Conservation (phyloP, 2,888 invertebrate genomes). For the Tetragonisca angustula region DNA sequence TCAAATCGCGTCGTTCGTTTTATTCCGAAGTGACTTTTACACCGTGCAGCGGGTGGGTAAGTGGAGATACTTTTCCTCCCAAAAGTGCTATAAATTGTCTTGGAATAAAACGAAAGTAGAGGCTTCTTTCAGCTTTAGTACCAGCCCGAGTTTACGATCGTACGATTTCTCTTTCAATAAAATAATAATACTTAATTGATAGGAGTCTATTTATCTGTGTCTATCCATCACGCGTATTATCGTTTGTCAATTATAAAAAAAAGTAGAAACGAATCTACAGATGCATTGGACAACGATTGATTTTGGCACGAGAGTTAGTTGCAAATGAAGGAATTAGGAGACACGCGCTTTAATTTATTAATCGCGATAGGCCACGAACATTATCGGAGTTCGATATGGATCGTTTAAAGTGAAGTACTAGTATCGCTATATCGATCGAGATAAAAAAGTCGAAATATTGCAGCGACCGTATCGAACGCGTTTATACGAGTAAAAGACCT, state of each 20-base stretch:
- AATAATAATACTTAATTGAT: no score
- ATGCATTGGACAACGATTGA: not conserved
- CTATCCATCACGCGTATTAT: not conserved
- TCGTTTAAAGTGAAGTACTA: constrained; percentile 15
- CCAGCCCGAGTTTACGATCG: no score
- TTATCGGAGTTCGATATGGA: constrained; percentile 1
- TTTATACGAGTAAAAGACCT: constrained; percentile 45
- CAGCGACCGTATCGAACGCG: constrained; percentile 38
- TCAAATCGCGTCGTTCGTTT: no score
- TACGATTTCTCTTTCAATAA: no score
- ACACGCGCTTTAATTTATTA: constrained; percentile 20
- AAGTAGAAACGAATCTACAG: not conserved
- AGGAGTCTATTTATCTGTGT: not conserved
- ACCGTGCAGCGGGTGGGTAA: no score
- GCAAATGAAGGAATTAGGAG: constrained; percentile 12
- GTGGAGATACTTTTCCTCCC: no score
- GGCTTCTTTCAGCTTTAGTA: no score
- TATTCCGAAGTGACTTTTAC: no score
- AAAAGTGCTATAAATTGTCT: no score
- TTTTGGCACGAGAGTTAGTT: not conserved
- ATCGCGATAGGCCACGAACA: constrained; percentile 1
- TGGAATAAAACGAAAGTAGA: no score
- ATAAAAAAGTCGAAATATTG: constrained; percentile 12
- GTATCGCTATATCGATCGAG: not conserved
- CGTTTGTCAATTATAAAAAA: not conserved